Percentiles rank a stretch among this genome's conserved stretches.
Conservation (phyloP, 1,140 invertebrate species). For the Brachionus plicatilis region DNA sequence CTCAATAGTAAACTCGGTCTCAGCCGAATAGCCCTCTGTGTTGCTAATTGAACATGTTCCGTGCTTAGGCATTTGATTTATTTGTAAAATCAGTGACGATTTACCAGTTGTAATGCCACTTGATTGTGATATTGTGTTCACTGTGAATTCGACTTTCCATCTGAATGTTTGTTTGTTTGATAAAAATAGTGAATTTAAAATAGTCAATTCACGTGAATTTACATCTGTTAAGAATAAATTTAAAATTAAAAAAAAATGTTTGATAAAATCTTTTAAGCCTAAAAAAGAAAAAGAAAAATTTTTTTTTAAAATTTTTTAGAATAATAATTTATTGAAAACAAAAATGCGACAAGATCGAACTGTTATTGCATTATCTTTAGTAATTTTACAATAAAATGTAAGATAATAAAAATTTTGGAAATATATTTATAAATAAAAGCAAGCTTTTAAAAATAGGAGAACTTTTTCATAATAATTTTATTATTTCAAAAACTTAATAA, state of each 20-base stretch:
- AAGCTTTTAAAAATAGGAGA: too few species aligned
- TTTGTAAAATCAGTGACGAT: background rate
- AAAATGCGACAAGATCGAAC: too few species aligned
- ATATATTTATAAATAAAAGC: too few species aligned
- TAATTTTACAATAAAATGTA: too few species aligned
- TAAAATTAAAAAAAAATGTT: background rate
- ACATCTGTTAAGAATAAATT: background rate
- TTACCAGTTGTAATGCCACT: constrained; percentile 1
- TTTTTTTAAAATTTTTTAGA: too few species aligned
- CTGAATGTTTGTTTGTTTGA: background rate
- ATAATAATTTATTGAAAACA: too few species aligned
- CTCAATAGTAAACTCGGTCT: background rate
- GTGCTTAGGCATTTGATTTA: background rate
- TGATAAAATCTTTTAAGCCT: too few species aligned
- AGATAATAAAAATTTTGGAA: too few species aligned
- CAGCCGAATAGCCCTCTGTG: background rate
- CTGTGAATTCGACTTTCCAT: constrained; percentile 6
- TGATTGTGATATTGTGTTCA: background rate
- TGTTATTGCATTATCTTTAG: too few species aligned
- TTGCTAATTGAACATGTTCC: background rate
- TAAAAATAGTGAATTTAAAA: background rate
- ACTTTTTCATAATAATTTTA: too few species aligned
- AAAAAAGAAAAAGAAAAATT: too few species aligned
- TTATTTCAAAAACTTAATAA: too few species aligned
- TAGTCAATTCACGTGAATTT: background rate